Percentiles rank a stretch among this genome's conserved stretches.
Conservation (phyloP, 2,888 invertebrate genomes). For the Timema podura region DNA sequence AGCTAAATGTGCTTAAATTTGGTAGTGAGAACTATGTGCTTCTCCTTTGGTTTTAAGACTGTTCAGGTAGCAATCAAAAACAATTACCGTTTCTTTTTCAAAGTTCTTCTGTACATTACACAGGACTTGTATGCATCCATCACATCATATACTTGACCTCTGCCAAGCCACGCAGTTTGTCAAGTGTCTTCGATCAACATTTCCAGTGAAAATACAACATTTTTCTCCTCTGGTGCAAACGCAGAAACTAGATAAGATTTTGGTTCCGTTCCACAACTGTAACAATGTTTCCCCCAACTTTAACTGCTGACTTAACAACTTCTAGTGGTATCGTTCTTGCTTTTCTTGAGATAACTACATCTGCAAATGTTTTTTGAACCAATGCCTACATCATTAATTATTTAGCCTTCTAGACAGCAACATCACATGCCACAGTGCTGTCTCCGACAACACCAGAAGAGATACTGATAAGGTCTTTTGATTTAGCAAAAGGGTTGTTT, state of each 20-base stretch:
- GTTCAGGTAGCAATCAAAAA: too few species aligned
- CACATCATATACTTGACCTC: too few species aligned
- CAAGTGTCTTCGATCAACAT: background rate
- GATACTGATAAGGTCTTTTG: background rate
- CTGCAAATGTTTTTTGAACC: background rate
- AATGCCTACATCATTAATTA: background rate
- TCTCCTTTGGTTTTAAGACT: slow-evolving; percentile 2
- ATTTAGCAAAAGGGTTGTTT: background rate
- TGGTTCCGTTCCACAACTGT: background rate
- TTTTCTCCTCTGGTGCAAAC: too few species aligned
- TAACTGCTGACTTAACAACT: background rate
- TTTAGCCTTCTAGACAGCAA: background rate
- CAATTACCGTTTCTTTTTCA: too few species aligned
- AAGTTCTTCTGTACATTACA: too few species aligned
- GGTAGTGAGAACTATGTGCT: background rate
- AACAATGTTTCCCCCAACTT: background rate
- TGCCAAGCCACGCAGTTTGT: background rate
- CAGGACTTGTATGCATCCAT: too few species aligned
- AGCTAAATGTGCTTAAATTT: background rate
- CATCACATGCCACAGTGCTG: background rate
- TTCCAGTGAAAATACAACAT: background rate
- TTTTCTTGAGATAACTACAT: background rate
- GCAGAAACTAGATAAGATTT: too few species aligned
- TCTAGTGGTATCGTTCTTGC: background rate
- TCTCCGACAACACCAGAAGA: background rate